Conservation (phyloP, 2,888 invertebrate species). For the Diarsia rubi region DNA sequence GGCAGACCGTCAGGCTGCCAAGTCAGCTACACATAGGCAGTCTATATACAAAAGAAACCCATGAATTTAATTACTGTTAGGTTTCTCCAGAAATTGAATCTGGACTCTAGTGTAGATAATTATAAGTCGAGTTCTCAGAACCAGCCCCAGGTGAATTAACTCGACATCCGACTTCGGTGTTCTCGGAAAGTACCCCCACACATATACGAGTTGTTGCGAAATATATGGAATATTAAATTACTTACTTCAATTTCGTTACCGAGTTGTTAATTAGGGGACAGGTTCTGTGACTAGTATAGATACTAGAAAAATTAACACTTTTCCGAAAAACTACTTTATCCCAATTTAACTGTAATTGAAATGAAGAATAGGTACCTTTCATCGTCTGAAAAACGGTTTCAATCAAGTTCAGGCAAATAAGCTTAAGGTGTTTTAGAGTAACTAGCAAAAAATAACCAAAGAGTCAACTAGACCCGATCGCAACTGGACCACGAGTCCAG, state of each 20-base stretch:
- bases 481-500: too few species aligned
- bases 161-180: slow-evolving; percentile 55
- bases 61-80: background rate
- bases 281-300: background rate
- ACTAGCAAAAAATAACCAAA: background rate
- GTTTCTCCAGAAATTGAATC: slow-evolving; percentile 48
- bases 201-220: background rate
- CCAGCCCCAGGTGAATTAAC: slow-evolving; percentile 61
- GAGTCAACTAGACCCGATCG: too few species aligned
- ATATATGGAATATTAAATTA: slow-evolving; percentile 28
- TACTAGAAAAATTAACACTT: background rate
- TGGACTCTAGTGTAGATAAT: background rate
- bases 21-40: too few species aligned
- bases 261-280: background rate
- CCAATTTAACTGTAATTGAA: background rate
- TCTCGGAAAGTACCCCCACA: slow-evolving; percentile 14
- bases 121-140: slow-evolving; percentile 27
- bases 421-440: background rate
- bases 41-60: background rate
- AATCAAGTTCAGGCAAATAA: background rate
- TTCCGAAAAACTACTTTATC: background rate
- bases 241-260: background rate
- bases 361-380: too few species aligned
- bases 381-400: background rate
- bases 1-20: too few species aligned